Conservation (phyloP, 2,797 vertebrate species). For the Propithecus deckenii region DNA sequence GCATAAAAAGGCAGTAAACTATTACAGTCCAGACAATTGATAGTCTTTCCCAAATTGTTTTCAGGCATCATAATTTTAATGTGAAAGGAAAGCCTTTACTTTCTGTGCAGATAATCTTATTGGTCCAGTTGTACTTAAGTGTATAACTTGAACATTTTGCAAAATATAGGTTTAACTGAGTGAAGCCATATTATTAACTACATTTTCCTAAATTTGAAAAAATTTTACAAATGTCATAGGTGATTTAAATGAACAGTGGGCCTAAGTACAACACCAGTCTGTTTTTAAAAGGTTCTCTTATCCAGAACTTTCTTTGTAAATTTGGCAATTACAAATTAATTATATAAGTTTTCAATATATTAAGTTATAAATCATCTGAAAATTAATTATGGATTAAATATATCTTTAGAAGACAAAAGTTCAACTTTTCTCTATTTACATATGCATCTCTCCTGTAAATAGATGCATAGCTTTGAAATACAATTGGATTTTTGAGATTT, state of each 20-base stretch:
- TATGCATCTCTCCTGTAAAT: background rate
- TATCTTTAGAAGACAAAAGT: slow-evolving; percentile 18
- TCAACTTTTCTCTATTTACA: slow-evolving; percentile 29
- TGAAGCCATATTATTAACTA: slow-evolving; percentile 51
- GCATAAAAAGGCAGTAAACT: slow-evolving; percentile 67
- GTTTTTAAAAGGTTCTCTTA: slow-evolving; percentile 49
- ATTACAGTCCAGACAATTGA: slow-evolving; percentile 35
- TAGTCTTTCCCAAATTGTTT: slow-evolving; percentile 67
- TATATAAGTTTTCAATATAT: slow-evolving; percentile 19
- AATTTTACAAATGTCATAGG: slow-evolving; percentile 13
- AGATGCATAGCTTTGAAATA: slow-evolving; percentile 48
- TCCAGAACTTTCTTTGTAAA: slow-evolving; percentile 11
- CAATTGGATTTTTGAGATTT: slow-evolving; percentile 43
- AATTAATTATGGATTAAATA: slow-evolving; percentile 33
- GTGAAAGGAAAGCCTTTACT: slow-evolving; percentile 61
- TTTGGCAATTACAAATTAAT: slow-evolving; percentile 29
- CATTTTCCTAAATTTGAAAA: slow-evolving; percentile 37
- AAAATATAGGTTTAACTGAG: slow-evolving; percentile 46
- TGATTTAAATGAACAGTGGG: slow-evolving; percentile 37
- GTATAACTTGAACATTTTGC: slow-evolving; percentile 57
- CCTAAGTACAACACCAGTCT: slow-evolving; percentile 25
- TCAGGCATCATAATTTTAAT: slow-evolving; percentile 51
- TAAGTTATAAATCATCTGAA: slow-evolving; percentile 34
- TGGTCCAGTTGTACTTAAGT: slow-evolving; percentile 51
- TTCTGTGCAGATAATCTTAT: slow-evolving; percentile 70